Evolutionary conservation across 2,888 invertebrate species (phyloP).

Genomic region (Mesorhabditis belari): DNA sequence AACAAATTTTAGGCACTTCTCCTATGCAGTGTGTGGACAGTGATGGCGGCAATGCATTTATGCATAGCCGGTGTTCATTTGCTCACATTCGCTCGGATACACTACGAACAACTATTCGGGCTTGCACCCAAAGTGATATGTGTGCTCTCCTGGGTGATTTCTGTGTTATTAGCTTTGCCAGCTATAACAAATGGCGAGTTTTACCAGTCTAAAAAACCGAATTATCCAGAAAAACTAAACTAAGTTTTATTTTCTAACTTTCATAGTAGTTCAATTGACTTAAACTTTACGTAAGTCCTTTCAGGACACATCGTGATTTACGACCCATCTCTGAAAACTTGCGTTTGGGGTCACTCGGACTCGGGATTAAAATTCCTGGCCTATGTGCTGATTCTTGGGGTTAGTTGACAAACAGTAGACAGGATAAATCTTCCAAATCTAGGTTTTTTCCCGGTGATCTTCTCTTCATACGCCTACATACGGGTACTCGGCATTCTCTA

Average conservation of each 20-base stretch:
- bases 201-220: no score
- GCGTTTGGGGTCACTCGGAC: constrained; percentile 48
- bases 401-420: background rate
- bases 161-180: constrained; percentile 46
- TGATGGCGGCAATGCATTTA: constrained; percentile 48
- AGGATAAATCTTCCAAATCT: background rate
- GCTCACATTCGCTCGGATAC: constrained; percentile 52
- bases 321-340: constrained; percentile 28
- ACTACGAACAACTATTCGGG: constrained; percentile 53
- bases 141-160: constrained; percentile 48
- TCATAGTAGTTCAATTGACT: no score
- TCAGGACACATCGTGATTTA: constrained; percentile 47
- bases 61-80: constrained; percentile 53
- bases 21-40: constrained; percentile 50
- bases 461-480: constrained; percentile 50
- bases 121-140: constrained; percentile 46
- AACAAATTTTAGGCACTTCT: constrained; percentile 42
- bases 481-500: constrained; percentile 51
- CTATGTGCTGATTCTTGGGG: constrained; percentile 50
- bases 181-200: constrained; percentile 46
- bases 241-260: no score
- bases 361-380: constrained; percentile 51
- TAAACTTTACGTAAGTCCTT: no score
- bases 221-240: no score
- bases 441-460: constrained; percentile 39